These are phyloP conservation scores for Pentalonia nigronervosa DNA, from an alignment of 1,140 invertebrate species.

Conservation along the genomic window DNA sequence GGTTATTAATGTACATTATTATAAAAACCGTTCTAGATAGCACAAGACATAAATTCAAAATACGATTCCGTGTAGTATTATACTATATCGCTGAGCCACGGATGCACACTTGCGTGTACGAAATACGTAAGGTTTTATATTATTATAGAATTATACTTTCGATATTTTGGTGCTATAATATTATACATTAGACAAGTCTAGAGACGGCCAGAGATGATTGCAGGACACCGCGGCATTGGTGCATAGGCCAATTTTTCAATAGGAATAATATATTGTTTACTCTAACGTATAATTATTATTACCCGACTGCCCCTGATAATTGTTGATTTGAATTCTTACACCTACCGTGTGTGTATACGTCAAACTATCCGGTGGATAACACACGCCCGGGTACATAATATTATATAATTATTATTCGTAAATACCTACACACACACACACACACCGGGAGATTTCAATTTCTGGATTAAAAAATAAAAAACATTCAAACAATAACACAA, in stretches of 20 bases:
- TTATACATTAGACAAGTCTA: background rate
- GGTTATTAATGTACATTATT: background rate
- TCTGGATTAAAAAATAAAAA: background rate
- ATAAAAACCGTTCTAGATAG: background rate
- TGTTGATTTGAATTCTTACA: conserved; percentile 12
- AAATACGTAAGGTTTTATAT: background rate
- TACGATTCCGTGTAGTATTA: background rate
- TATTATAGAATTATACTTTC: background rate
- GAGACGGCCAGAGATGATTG: background rate
- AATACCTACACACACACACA: too few species aligned
- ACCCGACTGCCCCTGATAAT: background rate
- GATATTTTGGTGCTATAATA: background rate
- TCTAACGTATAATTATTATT: conserved; percentile 28
- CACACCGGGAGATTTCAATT: background rate
- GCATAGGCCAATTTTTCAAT: conserved; percentile 1
- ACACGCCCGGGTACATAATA: background rate
- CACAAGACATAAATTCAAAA: background rate
- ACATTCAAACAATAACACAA: background rate
- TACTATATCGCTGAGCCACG: background rate
- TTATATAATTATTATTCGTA: background rate
- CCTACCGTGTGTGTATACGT: background rate
- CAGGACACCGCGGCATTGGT: background rate
- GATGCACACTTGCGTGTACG: background rate
- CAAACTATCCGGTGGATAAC: background rate
- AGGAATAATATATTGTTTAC: conserved; percentile 19